Conservation (phyloP, 2,113 vertebrate species). For the Alethe castanea region DNA sequence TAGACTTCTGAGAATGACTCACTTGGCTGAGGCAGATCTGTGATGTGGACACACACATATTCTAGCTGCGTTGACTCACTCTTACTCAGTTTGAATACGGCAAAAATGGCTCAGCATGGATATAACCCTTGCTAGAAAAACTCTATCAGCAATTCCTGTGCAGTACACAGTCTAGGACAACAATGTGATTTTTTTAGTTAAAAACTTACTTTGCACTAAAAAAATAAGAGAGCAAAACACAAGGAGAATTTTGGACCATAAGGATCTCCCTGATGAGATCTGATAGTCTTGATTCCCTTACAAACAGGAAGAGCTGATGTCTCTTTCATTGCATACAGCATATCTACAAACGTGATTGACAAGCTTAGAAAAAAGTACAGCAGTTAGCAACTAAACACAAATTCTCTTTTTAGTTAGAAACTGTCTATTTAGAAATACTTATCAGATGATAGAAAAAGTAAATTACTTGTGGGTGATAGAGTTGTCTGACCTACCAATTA, state of each 20-base stretch:
- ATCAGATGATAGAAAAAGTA: not conserved
- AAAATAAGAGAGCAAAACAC: not conserved
- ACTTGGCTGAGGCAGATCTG: not conserved
- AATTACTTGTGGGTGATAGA: not conserved
- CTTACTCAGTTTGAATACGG: not conserved
- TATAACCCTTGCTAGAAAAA: not conserved
- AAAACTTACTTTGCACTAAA: not conserved
- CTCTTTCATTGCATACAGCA: not conserved
- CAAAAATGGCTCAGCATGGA: not conserved
- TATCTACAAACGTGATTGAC: not conserved
- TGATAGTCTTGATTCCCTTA: not conserved
- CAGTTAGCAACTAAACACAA: not conserved
- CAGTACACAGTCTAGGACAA: not conserved
- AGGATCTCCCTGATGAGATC: not conserved
- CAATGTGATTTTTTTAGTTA: not conserved
- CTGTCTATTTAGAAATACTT: constrained; percentile 8
- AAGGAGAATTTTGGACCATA: not conserved
- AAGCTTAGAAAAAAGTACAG: not conserved
- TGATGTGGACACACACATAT: not conserved
- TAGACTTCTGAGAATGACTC: not conserved
- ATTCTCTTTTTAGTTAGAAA: not conserved
- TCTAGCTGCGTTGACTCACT: not conserved
- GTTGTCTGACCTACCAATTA: constrained; percentile 30
- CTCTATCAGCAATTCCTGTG: not conserved
- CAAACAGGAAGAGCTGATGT: not conserved